Percentiles rank a stretch among this genome's conserved stretches.
phyloP scores from a whole-genome alignment of 2,797 vertebrate species.

The Helicolenus hilgendorfi region DNA sequence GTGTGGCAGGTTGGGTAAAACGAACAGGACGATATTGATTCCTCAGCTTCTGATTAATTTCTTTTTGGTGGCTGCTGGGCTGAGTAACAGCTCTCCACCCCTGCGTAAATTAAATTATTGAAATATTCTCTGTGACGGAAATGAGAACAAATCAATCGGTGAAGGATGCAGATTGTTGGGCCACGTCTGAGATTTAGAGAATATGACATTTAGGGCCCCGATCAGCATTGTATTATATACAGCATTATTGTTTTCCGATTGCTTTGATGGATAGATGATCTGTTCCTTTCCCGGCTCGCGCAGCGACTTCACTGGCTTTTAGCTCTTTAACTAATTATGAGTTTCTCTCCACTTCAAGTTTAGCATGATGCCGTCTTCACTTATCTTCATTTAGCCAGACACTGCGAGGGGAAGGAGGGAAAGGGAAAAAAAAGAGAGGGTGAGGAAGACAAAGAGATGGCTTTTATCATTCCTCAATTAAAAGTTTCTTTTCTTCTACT shows the following conservation, averaged over 20 bases:
- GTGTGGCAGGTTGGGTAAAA: neutral
- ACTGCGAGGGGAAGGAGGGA: neutral
- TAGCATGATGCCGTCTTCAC: conserved; percentile 27
- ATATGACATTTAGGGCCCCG: neutral
- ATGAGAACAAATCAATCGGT: conserved; percentile 36
- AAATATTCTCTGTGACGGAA: neutral
- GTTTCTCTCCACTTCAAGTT: conserved; percentile 48
- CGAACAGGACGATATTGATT: neutral
- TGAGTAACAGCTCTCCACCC: neutral
- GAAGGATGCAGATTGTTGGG: neutral
- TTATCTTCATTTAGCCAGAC: conserved; percentile 65
- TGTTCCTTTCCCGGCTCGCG: neutral
- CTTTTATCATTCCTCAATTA: conserved; percentile 67
- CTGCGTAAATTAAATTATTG: conserved; percentile 2
- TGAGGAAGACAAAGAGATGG: conserved; percentile 58
- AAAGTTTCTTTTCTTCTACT: conserved; percentile 50
- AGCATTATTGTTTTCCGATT: neutral
- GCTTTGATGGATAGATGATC: conserved; percentile 1
- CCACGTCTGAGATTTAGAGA: neutral
- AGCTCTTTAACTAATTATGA: conserved; percentile 56
- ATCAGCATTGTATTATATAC: neutral
- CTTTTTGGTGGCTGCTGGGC: neutral
- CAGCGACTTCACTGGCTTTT: neutral
- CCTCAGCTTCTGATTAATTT: neutral
- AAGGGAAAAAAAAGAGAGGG: neutral